Evolutionary conservation across 2,888 invertebrate species (phyloP), one percentile per base, ranked within the genome.

Genomic region (Eristalis pertinax): DNA sequence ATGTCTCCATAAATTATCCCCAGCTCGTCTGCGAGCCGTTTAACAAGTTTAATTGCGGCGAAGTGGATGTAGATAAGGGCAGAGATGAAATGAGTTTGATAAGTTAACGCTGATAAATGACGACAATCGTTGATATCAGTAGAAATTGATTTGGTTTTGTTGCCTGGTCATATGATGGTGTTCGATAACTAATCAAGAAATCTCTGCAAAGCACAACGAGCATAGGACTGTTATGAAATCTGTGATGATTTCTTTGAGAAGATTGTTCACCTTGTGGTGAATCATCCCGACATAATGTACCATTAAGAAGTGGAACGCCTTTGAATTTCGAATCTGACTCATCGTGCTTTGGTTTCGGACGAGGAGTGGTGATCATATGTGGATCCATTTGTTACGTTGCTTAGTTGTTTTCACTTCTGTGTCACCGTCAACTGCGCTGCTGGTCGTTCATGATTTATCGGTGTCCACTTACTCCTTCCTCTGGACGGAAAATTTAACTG

Each of bases 21-120:
- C 50, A 50, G 10, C 13, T 70, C 35, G 69, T 22, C 35, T 35
- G 38, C 41, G 62, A 63, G 69, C 43, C 35, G 56, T 38, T 69
- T 50, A 50, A 56, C 22, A 15, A 22, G 68, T 32, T 68, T 62
- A 62, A 50, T 77, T 68, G 41, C 62, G 24, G 32, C 32, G 3
- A 32, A 41, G 41, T 69, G 62, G n/a, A 35, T 72, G 29, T 58
- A 41, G 64, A 65, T 78, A 72, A 32, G 65, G 38, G 11, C 4
- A 32, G 19, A 15, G 41, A 15, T 58, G 41, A 26, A 67, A n/a
- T 60, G 13, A 4, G 10, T 15, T 10, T 56, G 63, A 69, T 77
- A 69, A 64, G 26, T 32, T 8, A 24, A 13, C 43, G n/a, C 19
- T 69, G 77, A 69, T 77, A 50, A 64, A 50, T 50, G 50, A 50